Percentiles rank a stretch among this genome's conserved stretches.
Evolutionary conservation across 1,140 invertebrate species (phyloP).

Genomic region (Theocolax elegans): DNA sequence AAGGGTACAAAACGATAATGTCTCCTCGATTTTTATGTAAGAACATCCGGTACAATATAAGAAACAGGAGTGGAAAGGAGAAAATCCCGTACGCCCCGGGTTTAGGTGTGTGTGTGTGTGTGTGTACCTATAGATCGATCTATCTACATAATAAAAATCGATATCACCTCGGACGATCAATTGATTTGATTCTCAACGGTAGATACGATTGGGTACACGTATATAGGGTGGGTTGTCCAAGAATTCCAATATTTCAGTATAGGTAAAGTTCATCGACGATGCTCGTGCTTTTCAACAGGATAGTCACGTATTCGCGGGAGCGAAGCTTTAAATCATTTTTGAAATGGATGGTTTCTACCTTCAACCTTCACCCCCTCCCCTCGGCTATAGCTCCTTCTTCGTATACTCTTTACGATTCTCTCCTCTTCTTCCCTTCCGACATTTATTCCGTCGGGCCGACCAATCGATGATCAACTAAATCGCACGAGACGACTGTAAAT

Average conservation of each 20-base stretch:
- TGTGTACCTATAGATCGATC: neutral
- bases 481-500: slow-evolving; percentile 42
- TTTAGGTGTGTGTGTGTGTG: no score
- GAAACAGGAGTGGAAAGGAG: no score
- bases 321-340: slow-evolving; percentile 53
- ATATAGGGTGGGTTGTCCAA: slow-evolving; percentile 41
- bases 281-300: slow-evolving; percentile 41
- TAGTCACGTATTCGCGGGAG: slow-evolving; percentile 46
- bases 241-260: no score
- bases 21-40: no score
- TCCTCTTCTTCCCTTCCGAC: neutral
- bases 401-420: neutral
- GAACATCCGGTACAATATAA: no score
- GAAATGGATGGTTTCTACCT: slow-evolving; percentile 49
- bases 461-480: slow-evolving; percentile 41
- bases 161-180: slow-evolving; percentile 19
- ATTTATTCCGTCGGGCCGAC: slow-evolving; percentile 16
- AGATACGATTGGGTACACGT: slow-evolving; percentile 41
- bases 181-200: slow-evolving; percentile 24
- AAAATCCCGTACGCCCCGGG: no score
- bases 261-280: no score
- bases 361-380: slow-evolving; percentile 10
- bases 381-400: neutral
- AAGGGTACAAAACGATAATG: no score
- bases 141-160: slow-evolving; percentile 19